Evolutionary conservation across 2,113 vertebrate species (phyloP).

Genomic region (Ctenodactylus gundi): DNA sequence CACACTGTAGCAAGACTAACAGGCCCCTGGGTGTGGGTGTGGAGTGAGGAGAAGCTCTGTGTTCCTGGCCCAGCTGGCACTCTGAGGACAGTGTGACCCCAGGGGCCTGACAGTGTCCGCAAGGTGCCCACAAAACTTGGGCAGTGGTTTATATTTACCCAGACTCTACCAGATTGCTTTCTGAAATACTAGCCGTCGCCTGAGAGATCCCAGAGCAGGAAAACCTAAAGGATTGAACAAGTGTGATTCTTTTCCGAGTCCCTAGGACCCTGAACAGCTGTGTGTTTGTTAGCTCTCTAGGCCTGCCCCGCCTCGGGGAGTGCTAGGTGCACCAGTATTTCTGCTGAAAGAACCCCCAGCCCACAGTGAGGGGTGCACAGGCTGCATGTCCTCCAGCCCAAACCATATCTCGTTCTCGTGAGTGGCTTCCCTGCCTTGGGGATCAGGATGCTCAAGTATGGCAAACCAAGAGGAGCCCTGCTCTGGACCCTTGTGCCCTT

Average conservation of each 20-base stretch:
- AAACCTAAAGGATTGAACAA: background rate
- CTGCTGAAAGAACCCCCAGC: rapidly evolving
- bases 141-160: background rate
- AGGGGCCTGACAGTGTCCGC: background rate
- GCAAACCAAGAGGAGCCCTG: rapidly evolving
- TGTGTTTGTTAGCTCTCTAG: background rate
- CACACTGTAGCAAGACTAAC: constrained; percentile 49
- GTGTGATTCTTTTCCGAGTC: constrained; percentile 15
- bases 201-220: constrained; percentile 21
- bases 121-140: background rate
- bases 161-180: constrained; percentile 39
- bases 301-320: background rate
- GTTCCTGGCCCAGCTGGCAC: rapidly evolving
- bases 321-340: rapidly evolving
- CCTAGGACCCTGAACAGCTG: background rate
- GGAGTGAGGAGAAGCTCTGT: background rate
- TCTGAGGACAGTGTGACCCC: background rate
- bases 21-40: constrained; percentile 15
- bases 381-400: no score
- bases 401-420: rapidly evolving
- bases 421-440: rapidly evolving
- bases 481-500: rapidly evolving
- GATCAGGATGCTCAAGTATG: background rate
- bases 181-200: constrained; percentile 24
- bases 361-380: rapidly evolving